A percentile compares a stretch with the other conserved stretches of the same genome.
These are phyloP conservation scores for Cheilosia pagana DNA, from an alignment of 2,888 invertebrate species.

Conservation along the genomic window DNA sequence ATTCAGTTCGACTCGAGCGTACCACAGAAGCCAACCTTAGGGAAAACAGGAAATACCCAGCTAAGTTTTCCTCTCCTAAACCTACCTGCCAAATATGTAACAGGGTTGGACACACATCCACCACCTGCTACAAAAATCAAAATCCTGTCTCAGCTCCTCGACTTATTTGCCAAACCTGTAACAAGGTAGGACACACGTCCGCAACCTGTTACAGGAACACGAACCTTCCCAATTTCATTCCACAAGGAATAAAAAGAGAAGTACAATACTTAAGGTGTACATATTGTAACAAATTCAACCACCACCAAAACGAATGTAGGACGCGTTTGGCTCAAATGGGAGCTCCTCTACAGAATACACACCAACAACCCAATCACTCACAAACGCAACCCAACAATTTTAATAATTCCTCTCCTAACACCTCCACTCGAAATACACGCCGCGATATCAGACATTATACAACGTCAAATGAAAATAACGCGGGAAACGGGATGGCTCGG, in stretches of 20 bases:
- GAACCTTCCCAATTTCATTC: not conserved
- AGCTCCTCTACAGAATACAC: not conserved
- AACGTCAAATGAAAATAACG: not conserved
- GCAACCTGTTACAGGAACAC: not conserved
- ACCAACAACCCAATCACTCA: not conserved
- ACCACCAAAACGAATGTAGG: not conserved
- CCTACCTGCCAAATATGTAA: not conserved
- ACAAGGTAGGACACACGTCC: not conserved
- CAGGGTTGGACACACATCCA: not conserved
- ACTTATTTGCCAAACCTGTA: not conserved
- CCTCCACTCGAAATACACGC: not conserved
- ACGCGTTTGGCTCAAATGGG: not conserved
- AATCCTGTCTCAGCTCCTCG: not conserved
- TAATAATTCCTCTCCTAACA: not conserved
- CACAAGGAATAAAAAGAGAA: not conserved
- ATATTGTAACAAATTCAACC: not conserved
- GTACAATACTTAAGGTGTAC: too few species aligned
- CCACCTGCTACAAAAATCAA: not conserved
- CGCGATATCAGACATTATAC: not conserved
- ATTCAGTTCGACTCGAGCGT: too few species aligned
- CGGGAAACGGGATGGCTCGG: constrained; percentile 5
- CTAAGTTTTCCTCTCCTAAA: not conserved
- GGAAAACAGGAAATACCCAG: not conserved
- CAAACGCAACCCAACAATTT: not conserved
- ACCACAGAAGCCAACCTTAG: not conserved